These are phyloP conservation scores for Thecophora atra DNA, from an alignment of 2,888 invertebrate genomes.

Conservation along the genomic window DNA sequence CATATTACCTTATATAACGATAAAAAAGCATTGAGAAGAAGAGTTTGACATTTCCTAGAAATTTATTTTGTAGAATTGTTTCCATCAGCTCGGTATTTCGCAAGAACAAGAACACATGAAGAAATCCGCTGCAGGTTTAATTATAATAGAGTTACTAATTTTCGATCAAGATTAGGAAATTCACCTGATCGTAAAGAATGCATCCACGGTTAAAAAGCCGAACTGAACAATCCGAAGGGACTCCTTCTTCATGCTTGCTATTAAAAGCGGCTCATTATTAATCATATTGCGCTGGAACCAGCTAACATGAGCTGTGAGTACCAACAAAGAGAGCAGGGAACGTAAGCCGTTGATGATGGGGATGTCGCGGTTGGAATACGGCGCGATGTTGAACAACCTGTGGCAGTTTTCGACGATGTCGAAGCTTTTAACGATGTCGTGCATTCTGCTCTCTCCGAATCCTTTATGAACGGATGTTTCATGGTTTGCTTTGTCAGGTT, in stretches of 20 bases:
- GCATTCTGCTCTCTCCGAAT: neutral
- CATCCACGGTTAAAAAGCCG: slow-evolving; percentile 61
- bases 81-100: slow-evolving; percentile 52
- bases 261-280: slow-evolving; percentile 57
- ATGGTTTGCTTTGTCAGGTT: neutral
- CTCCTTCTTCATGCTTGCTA: slow-evolving; percentile 57
- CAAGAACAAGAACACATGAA: slow-evolving; percentile 59
- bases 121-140: slow-evolving; percentile 54
- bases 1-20: slow-evolving; percentile 54
- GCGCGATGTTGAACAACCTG: neutral
- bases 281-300: slow-evolving; percentile 62
- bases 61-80: slow-evolving; percentile 51
- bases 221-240: slow-evolving; percentile 60
- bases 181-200: slow-evolving; percentile 63
- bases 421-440: neutral
- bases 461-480: neutral
- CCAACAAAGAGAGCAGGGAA: slow-evolving; percentile 60
- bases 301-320: slow-evolving; percentile 60
- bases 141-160: neutral
- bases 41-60: slow-evolving; percentile 50
- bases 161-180: neutral
- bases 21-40: slow-evolving; percentile 57
- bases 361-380: slow-evolving; percentile 41
- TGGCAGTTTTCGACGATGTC: neutral
- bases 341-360: slow-evolving; percentile 60